Base-by-base conservation (phyloP, 1,140 invertebrate species). In the Stegodyphus dumicola region DNA sequence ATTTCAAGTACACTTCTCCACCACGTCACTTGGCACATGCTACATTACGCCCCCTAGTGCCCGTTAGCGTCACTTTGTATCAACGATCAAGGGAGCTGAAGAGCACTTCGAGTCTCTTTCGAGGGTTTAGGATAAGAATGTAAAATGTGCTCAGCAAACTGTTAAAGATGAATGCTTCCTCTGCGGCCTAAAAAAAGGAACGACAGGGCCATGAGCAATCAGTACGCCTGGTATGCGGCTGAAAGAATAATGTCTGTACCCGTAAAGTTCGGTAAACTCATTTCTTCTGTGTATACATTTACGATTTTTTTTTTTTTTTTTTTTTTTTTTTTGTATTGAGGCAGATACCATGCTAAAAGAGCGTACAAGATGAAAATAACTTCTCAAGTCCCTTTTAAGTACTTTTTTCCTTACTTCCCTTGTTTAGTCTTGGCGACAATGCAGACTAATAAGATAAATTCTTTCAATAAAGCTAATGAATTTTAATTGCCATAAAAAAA, bases 21-120 rank as follows among this genome's bases (percentile, higher is more conserved):
- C 13, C 15, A 80, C 67, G 71, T 83, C 79, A 83, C 56, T 83
- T 66, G 56, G 60, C 79, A 83, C 79, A 75, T 83, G 79, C 79
- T 80, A 70, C 67, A 80, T 80, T 80, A 71, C 77, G 66, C 77
- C 70, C 66, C 69, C 70, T 49, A 18, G 71, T 60, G 33, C 70
- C 71, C 74, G 79, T 83, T 83, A 83, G 71, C 79, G 79, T 83
- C 79, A 83, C 79, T 83, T 83, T 64, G 79, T 74, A 74, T 83
- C 79, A 83, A 83, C 70, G 51, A n/a, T 66, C 75, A 66, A 52
- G 54, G 11, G 49, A 7, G 6, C 11, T 80, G 67, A 71, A 80
- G 78, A 33, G 33, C 33, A 33, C 33, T 33, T 33, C 33, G 33
- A 33, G 33, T 33, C 33, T 33, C 33, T 33, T 33, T 33, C 33